Percentiles rank a stretch among this genome's conserved stretches.
Evolutionary conservation across 2,113 vertebrate species (phyloP).

Genomic region (Gadus chalcogrammus): DNA sequence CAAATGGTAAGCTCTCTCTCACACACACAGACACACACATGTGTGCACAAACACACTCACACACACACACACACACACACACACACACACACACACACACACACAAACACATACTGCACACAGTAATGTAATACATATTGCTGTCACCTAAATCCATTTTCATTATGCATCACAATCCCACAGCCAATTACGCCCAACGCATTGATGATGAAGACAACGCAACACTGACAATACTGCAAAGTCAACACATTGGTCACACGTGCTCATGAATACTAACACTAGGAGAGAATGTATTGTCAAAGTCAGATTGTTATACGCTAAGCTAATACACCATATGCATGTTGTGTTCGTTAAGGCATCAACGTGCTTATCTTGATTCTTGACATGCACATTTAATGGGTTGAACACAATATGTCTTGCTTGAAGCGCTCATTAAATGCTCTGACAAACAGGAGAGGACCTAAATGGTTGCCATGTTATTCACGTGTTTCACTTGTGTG

Average conservation of each 20-base stretch:
- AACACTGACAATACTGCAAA: slow-evolving; percentile 37
- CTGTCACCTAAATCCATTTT: slow-evolving; percentile 34
- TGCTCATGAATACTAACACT: slow-evolving; percentile 54
- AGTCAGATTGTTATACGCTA: neutral
- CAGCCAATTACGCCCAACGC: slow-evolving; percentile 40
- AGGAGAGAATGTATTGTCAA: slow-evolving; percentile 16
- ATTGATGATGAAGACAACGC: slow-evolving; percentile 17
- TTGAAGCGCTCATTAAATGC: too few species aligned
- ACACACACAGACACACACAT: neutral
- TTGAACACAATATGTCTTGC: too few species aligned
- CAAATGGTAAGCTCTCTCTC: slow-evolving; percentile 12
- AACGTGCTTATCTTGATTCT: too few species aligned
- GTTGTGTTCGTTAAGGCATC: too few species aligned
- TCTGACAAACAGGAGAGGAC: too few species aligned
- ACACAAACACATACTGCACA: neutral
- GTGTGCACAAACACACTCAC: slow-evolving; percentile 11
- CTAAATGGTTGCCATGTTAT: too few species aligned
- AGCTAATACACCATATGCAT: too few species aligned
- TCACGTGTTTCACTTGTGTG: too few species aligned
- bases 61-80: slow-evolving; percentile 13
- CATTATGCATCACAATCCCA: slow-evolving; percentile 35
- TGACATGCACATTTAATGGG: too few species aligned
- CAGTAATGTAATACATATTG: slow-evolving; percentile 16
- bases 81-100: neutral
- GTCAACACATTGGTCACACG: slow-evolving; percentile 55